A percentile compares a stretch with the other conserved stretches of the same genome.
These are phyloP conservation scores for Rhagonycha fulva DNA, from an alignment of 2,888 invertebrate genomes.

Conservation along the genomic window DNA sequence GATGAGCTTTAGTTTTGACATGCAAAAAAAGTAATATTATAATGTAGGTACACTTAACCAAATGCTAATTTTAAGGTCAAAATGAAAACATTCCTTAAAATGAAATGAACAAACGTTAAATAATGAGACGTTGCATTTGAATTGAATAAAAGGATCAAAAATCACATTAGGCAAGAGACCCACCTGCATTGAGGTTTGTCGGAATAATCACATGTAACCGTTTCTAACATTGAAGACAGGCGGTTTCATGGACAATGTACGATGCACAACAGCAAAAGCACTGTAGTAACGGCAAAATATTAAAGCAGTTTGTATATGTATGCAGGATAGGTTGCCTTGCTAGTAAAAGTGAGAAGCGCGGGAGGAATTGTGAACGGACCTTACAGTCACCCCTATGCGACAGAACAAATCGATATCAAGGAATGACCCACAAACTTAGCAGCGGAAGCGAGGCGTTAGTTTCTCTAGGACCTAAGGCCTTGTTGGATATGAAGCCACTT, in stretches of 20 bases:
- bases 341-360: slow-evolving; percentile 40
- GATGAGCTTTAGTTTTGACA: neutral
- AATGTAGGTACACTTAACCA: neutral
- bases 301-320: slow-evolving; percentile 39
- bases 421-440: slow-evolving; percentile 51
- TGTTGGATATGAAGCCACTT: slow-evolving; percentile 34
- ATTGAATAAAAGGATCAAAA: slow-evolving; percentile 19
- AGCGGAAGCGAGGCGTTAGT: slow-evolving; percentile 33
- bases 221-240: slow-evolving; percentile 48
- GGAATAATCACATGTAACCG: slow-evolving; percentile 48
- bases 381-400: slow-evolving; percentile 54
- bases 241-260: slow-evolving; percentile 44
- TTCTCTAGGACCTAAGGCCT: slow-evolving; percentile 25
- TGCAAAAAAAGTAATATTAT: neutral
- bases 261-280: slow-evolving; percentile 42
- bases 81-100: neutral
- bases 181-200: slow-evolving; percentile 50
- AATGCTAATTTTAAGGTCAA: neutral
- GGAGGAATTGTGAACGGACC: slow-evolving; percentile 47
- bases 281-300: slow-evolving; percentile 44
- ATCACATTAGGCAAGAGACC: slow-evolving; percentile 33
- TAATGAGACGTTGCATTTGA: slow-evolving; percentile 6
- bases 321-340: slow-evolving; percentile 36
- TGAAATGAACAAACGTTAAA: slow-evolving; percentile 25
- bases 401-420: slow-evolving; percentile 54